A percentile compares a stretch with the other conserved stretches of the same genome.
Evolutionary conservation across 2,888 invertebrate genomes (phyloP).

Genomic region (Acleris cristana): DNA sequence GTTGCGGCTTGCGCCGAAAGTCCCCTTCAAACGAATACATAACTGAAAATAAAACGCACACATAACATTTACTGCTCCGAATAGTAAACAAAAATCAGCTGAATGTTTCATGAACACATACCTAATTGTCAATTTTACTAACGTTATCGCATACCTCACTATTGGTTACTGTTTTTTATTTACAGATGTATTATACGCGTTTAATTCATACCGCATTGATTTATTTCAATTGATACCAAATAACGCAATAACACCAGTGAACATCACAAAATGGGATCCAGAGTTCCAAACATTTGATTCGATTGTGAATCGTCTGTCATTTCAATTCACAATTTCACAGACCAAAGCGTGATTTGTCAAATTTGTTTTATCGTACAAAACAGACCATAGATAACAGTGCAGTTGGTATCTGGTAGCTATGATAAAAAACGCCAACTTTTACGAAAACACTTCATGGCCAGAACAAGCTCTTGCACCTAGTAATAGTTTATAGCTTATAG

Average conservation of each 20-base stretch:
- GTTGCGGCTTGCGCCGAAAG: conserved; percentile 92
- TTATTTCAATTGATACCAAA: conserved; percentile 25
- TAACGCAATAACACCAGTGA: conserved; percentile 28
- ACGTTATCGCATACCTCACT: conserved; percentile 31
- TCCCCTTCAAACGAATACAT: conserved; percentile 95
- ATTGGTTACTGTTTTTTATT: conserved; percentile 11
- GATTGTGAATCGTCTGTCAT: conserved; percentile 21
- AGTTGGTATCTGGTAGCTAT: neutral
- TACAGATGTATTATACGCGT: conserved; percentile 4
- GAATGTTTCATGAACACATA: conserved; percentile 49
- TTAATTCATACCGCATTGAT: conserved; percentile 30
- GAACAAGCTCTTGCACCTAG: too few species aligned
- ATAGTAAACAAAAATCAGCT: conserved; percentile 69
- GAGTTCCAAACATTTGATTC: conserved; percentile 37
- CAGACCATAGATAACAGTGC: neutral
- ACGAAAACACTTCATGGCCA: too few species aligned
- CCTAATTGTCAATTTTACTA: conserved; percentile 41
- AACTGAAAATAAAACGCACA: conserved; percentile 48
- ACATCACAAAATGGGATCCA: conserved; percentile 35
- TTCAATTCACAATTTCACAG: conserved; percentile 18
- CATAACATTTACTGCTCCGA: conserved; percentile 23
- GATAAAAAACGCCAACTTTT: conserved; percentile 1
- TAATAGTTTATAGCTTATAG: too few species aligned
- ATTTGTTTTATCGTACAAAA: conserved; percentile 17
- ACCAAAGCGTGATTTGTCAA: conserved; percentile 36